phyloP scores from a whole-genome alignment of 2,797 vertebrate species.

The Anguilla anguilla region DNA sequence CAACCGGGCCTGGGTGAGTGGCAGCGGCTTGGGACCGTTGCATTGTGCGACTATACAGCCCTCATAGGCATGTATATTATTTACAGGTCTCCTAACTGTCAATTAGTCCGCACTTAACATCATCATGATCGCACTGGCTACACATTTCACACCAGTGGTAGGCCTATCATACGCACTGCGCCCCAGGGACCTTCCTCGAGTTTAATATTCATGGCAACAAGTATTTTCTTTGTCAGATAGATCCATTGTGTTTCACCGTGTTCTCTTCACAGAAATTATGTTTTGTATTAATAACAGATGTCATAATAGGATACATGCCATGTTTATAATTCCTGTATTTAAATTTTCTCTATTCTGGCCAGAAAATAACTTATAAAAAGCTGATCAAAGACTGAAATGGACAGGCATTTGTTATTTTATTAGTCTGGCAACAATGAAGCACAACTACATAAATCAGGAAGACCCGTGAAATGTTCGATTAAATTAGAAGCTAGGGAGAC shows the following conservation, averaged over 20 bases:
- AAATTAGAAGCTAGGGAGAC: conserved; percentile 21
- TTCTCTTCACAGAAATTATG: background rate
- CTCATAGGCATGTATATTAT: conserved; percentile 28
- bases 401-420: background rate
- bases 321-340: background rate
- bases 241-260: background rate
- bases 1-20: conserved; percentile 17
- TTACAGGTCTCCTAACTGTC: conserved; percentile 35
- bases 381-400: background rate
- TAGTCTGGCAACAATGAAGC: background rate
- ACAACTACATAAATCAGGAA: background rate
- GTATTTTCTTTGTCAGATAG: background rate
- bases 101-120: conserved; percentile 31
- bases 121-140: background rate
- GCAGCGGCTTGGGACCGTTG: conserved; percentile 24
- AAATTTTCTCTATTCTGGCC: background rate
- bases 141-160: conserved; percentile 14
- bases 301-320: background rate
- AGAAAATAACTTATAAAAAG: background rate
- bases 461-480: background rate
- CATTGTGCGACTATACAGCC: conserved; percentile 23
- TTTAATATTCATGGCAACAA: conserved; percentile 8
- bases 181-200: background rate
- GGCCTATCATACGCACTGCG: background rate
- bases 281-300: background rate